Evolutionary conservation across 2,797 vertebrate genomes (phyloP).

Genomic region (Phaenicophaeus curvirostris): DNA sequence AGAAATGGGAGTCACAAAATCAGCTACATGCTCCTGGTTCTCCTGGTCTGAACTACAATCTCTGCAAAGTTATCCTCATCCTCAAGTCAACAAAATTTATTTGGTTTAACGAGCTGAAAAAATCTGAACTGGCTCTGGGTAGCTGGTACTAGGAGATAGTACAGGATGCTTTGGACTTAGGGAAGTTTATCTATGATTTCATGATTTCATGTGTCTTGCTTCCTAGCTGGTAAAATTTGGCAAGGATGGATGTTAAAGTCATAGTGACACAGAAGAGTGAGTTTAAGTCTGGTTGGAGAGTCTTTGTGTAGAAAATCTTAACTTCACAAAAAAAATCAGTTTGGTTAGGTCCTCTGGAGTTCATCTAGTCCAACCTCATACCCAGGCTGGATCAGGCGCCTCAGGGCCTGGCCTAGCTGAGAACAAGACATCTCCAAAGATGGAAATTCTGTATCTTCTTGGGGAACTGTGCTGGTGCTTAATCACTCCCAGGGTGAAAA

Average conservation of each 20-base stretch:
- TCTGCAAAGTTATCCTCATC: background rate
- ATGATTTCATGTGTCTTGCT: background rate
- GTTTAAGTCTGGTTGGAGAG: background rate
- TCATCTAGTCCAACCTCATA: background rate
- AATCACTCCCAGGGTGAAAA: no score
- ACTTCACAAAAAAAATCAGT: fast-evolving
- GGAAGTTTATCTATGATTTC: background rate
- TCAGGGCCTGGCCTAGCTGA: background rate
- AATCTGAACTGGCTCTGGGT: background rate
- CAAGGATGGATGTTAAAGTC: background rate
- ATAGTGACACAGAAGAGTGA: background rate
- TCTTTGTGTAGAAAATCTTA: background rate
- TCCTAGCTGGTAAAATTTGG: background rate
- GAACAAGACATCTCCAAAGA: background rate
- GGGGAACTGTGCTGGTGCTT: background rate
- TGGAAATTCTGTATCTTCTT: background rate
- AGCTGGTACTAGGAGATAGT: background rate
- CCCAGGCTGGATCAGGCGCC: background rate
- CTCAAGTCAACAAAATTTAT: background rate
- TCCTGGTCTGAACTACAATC: background rate
- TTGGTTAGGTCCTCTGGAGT: background rate
- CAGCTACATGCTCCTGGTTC: background rate
- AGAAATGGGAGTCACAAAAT: background rate
- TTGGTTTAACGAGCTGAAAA: background rate
- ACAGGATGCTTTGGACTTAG: background rate